Conservation (phyloP, 1,140 invertebrate genomes). For the Mesaphorura yosii region DNA sequence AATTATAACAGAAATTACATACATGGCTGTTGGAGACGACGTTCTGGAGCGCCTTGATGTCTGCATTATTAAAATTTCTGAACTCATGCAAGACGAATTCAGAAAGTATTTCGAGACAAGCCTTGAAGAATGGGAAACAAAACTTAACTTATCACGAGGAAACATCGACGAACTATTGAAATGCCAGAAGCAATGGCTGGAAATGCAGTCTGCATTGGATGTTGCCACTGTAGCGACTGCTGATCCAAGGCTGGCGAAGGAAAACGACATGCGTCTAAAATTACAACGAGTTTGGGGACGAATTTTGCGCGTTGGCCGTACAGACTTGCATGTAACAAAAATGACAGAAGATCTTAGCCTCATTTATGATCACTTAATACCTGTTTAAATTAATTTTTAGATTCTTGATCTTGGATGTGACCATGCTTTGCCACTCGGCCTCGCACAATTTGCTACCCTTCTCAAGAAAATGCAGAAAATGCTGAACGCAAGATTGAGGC, state of each 20-base stretch:
- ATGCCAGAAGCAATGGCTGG: slow-evolving; percentile 2
- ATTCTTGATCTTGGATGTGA: not conserved
- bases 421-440: not conserved
- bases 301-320: not conserved
- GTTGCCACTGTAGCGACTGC: not conserved
- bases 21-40: not conserved
- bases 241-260: not conserved
- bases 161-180: not conserved
- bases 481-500: not conserved
- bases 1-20: not conserved
- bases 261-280: slow-evolving; percentile 4
- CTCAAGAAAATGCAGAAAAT: not conserved
- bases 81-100: not conserved
- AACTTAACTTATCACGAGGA: not conserved
- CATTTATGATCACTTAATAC: not conserved
- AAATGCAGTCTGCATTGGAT: slow-evolving; percentile 4
- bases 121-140: not conserved
- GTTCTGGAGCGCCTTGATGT: not conserved
- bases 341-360: not conserved
- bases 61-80: not conserved
- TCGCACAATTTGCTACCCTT: not conserved
- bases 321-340: not conserved
- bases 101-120: not conserved
- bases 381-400: not conserved
- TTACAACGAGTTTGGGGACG: slow-evolving; percentile 13